Conservation (phyloP, 2,888 invertebrate genomes). For the Megaustenia siamemsis region DNA sequence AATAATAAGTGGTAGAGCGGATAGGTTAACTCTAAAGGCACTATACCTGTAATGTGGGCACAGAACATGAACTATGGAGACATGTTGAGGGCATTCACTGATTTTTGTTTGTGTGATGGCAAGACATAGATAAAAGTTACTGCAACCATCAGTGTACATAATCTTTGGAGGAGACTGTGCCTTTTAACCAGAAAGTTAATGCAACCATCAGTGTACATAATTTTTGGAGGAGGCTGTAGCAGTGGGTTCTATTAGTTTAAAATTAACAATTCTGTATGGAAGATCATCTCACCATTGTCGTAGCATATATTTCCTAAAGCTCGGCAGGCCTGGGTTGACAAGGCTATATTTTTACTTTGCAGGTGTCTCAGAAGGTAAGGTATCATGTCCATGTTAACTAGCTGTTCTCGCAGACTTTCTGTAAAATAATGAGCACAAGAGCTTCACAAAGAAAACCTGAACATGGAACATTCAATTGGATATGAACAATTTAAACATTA, state of each 20-base stretch:
- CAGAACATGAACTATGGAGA: too few species aligned
- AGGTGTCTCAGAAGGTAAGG: conserved; percentile 57
- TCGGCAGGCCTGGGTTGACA: conserved; percentile 88
- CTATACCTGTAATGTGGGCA: too few species aligned
- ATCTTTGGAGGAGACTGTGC: too few species aligned
- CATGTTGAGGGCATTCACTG: too few species aligned
- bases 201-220: too few species aligned
- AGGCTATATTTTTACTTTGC: conserved; percentile 57
- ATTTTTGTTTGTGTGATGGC: too few species aligned
- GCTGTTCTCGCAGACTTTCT: conserved; percentile 87
- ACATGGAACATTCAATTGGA: not conserved
- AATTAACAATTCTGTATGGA: not conserved
- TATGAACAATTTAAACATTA: not conserved
- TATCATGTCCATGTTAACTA: conserved; percentile 79
- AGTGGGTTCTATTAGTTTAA: too few species aligned
- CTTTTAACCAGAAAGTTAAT: too few species aligned
- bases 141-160: too few species aligned
- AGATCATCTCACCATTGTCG: conserved; percentile 86
- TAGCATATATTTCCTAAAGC: conserved; percentile 94
- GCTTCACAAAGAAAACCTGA: not conserved
- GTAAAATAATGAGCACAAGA: conserved; percentile 54
- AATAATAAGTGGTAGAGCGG: too few species aligned
- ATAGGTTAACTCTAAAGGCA: too few species aligned
- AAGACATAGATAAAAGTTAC: too few species aligned
- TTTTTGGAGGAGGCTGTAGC: not conserved